These are phyloP conservation scores for Rhodeus uyekii DNA, from an alignment of 2,797 vertebrate genomes.

Conservation along the genomic window DNA sequence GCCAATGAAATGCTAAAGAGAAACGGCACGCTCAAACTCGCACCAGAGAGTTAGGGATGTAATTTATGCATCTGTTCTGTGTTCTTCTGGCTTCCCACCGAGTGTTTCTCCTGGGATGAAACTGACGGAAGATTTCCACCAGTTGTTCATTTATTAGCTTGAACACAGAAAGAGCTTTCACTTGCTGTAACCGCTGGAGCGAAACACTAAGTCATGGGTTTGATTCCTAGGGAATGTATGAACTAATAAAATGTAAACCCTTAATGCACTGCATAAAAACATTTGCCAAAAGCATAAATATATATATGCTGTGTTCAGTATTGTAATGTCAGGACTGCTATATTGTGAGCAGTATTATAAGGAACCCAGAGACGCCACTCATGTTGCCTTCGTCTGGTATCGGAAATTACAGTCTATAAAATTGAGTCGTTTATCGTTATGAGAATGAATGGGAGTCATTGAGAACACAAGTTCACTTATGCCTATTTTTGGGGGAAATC, in stretches of 20 bases:
- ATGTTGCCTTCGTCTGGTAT: no score
- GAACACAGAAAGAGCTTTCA: no score
- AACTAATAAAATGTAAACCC: not conserved
- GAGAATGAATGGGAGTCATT: not conserved
- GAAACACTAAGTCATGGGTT: not conserved
- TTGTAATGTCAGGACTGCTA: not conserved
- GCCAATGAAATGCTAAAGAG: not conserved
- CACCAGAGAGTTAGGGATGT: not conserved
- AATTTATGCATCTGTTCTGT: not conserved
- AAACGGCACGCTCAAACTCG: not conserved
- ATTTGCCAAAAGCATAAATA: not conserved
- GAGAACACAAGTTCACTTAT: not conserved
- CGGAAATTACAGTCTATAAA: no score
- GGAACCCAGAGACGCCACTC: not conserved
- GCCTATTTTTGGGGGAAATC: not conserved
- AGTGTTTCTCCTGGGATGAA: conserved; percentile 7
- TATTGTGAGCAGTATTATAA: not conserved
- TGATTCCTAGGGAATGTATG: not conserved
- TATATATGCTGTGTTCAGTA: not conserved
- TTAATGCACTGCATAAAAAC: not conserved
- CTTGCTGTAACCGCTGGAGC: no score
- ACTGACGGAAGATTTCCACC: not conserved
- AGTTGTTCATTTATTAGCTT: not conserved
- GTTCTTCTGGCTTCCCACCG: not conserved
- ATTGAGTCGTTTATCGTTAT: no score